These are phyloP conservation scores for Drosophila ficusphila DNA, from an alignment of 1,140 invertebrate species.

Conservation along the genomic window DNA sequence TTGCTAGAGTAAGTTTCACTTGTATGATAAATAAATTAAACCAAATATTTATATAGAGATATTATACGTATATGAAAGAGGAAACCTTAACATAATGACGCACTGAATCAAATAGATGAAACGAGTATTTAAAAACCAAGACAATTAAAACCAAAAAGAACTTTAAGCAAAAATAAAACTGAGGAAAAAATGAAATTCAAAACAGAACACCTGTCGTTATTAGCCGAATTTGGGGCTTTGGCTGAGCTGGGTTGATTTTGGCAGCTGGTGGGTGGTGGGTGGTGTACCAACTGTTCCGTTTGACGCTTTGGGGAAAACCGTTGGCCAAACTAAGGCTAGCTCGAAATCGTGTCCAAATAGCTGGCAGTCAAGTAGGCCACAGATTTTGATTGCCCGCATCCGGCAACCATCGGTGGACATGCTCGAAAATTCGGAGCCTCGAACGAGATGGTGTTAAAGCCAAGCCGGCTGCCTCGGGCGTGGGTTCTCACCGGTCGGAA, in stretches of 20 bases:
- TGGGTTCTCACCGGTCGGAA: slow-evolving; percentile 15
- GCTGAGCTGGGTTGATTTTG: not conserved
- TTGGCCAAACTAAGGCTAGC: slow-evolving; percentile 36
- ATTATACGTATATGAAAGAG: slow-evolving; percentile 63
- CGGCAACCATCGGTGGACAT: slow-evolving; percentile 35
- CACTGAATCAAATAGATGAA: slow-evolving; percentile 84
- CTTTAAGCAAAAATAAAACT: slow-evolving; percentile 69
- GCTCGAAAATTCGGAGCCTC: slow-evolving; percentile 17
- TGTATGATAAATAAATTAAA: slow-evolving; percentile 73
- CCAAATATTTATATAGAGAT: slow-evolving; percentile 61
- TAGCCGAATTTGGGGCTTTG: not conserved
- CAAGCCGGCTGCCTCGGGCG: slow-evolving; percentile 43
- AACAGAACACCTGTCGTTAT: slow-evolving; percentile 17
- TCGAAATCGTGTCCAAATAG: slow-evolving; percentile 41
- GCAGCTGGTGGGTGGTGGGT: not conserved
- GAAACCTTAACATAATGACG: slow-evolving; percentile 72
- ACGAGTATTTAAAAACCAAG: slow-evolving; percentile 78
- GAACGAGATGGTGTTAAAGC: slow-evolving; percentile 54
- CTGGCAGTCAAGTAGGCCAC: slow-evolving; percentile 37
- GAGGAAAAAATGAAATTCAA: slow-evolving; percentile 30
- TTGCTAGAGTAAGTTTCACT: slow-evolving; percentile 70
- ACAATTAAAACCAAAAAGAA: slow-evolving; percentile 67
- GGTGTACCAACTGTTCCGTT: slow-evolving; percentile 1
- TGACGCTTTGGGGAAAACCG: slow-evolving; percentile 28
- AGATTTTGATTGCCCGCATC: slow-evolving; percentile 58